Evolutionary conservation across 2,888 invertebrate species (phyloP).

Genomic region (Dexiosoma caninum): DNA sequence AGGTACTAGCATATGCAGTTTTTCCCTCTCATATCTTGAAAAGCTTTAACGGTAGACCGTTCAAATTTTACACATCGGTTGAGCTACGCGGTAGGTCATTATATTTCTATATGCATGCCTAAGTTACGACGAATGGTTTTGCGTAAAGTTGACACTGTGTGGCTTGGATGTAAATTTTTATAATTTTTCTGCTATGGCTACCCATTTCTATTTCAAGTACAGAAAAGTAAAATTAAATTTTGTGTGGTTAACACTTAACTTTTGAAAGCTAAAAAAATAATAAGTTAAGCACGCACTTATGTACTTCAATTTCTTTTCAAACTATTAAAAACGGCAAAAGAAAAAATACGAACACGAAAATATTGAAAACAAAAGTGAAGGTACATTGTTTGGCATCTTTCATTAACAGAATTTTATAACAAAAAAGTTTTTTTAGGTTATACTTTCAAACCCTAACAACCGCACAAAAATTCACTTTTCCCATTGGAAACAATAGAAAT

Average conservation of each 20-base stretch:
- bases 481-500: constrained; percentile 33
- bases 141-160: too few species aligned
- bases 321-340: constrained; percentile 12
- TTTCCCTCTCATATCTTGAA: too few species aligned
- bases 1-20: too few species aligned
- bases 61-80: too few species aligned
- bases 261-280: not conserved
- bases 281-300: too few species aligned
- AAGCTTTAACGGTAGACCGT: too few species aligned
- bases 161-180: too few species aligned
- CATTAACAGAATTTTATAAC: constrained; percentile 7
- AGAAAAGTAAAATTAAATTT: too few species aligned
- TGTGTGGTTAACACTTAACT: not conserved
- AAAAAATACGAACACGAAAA: not conserved
- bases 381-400: constrained; percentile 20
- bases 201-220: too few species aligned
- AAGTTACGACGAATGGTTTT: too few species aligned
- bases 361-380: constrained; percentile 41
- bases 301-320: constrained; percentile 9
- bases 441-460: constrained; percentile 30
- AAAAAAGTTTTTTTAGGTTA: not conserved
- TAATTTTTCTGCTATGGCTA: not conserved
- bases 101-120: too few species aligned
- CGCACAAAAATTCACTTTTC: constrained; percentile 1
- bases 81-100: too few species aligned